Evolutionary conservation across 1,140 invertebrate genomes (phyloP), one percentile per base, ranked within the genome.

Genomic region (Metaphire vulgaris): DNA sequence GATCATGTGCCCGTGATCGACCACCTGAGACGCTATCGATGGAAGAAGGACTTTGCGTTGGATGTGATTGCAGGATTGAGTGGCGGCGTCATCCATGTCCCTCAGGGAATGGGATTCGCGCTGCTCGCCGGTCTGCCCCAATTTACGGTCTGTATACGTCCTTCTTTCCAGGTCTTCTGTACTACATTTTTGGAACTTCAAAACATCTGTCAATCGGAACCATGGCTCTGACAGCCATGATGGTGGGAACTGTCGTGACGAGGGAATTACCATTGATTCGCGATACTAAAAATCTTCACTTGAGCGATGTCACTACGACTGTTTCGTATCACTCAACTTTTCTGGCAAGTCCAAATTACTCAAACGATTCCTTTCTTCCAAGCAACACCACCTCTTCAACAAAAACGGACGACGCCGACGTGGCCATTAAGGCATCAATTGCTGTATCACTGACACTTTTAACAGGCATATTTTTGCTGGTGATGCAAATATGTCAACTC

Each of bases 31-130:
- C 33, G 14, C 1, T 87, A 87, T 72, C 76, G 79, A 16, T 81
- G 79, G 77, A 79, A 78, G 64, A 67, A 80, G n/a, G 79, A 78
- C 72, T 77, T 86, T 12, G 69, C 80, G 2, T 33, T 74, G 14
- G 86, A 87, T 79, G 12, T 86, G 30, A 78, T 87, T 69, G 81
- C 87, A 0, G 95, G 94, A 1, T 87, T 93, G 68, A 96, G 94
- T 1, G 91, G 94, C 14, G 92, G 92, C 26, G 90, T 96, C 77
- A 93, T 97, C 91, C 93, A 96, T 81, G 94, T 97, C 84, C 94
- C 94, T 0, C 95, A 96, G 89, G 93, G 94, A 76, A 93, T 97
- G 91, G 94, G 93, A 0, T 98, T 97, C 87, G 93, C 93, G 6
- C 86, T 97, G 72, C 84, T 98, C 68, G 93, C 92, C 0, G 92